phyloP scores from a whole-genome alignment of 2,113 vertebrate species.

The Bubo blakistoni region DNA sequence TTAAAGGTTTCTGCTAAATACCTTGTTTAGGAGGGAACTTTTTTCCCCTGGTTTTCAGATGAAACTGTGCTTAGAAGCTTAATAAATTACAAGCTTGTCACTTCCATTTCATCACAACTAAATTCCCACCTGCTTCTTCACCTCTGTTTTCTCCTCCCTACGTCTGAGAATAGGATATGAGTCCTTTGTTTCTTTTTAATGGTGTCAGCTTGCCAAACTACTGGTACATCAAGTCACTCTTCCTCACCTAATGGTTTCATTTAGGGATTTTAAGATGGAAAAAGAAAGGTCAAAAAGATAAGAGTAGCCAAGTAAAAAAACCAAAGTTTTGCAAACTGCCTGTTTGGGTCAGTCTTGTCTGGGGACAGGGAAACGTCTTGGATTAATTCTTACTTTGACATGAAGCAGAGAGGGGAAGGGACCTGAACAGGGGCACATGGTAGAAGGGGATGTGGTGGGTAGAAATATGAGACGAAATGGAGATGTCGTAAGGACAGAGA shows the following conservation, averaged over 20 bases:
- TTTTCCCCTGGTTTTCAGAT: background rate
- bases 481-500: background rate
- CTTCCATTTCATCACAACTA: background rate
- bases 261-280: background rate
- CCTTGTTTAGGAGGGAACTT: background rate
- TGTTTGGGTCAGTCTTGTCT: background rate
- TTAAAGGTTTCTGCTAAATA: background rate
- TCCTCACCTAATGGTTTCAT: background rate
- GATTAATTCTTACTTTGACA: background rate
- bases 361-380: background rate
- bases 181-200: background rate
- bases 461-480: background rate
- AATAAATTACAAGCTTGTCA: conserved; percentile 14
- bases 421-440: background rate
- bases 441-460: background rate
- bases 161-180: background rate
- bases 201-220: background rate
- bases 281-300: background rate
- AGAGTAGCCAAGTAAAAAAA: background rate
- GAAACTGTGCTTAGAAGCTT: conserved; percentile 5
- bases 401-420: background rate
- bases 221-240: background rate
- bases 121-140: background rate
- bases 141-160: background rate
- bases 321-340: background rate